A percentile compares a stretch with the other conserved stretches of the same genome.
phyloP scores from a whole-genome alignment of 2,888 invertebrate species.

The Drosophila prolongata region DNA sequence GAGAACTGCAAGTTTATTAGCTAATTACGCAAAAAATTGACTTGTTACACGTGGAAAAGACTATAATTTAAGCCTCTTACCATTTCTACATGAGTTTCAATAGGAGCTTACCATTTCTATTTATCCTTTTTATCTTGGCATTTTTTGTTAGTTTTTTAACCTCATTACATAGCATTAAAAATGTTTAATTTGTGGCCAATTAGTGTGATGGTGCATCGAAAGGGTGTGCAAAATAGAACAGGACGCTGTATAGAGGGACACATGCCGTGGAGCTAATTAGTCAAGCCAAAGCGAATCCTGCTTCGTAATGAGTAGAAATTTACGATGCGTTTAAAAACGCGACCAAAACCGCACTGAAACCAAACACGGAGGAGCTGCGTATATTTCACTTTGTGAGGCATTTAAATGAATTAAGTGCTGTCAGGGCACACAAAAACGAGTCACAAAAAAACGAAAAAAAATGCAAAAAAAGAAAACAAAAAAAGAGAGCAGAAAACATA shows the following conservation, averaged over 20 bases:
- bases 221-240: background rate
- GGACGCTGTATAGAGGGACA: constrained; percentile 20
- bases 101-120: background rate
- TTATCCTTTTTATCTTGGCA: background rate
- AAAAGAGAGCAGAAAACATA: constrained; percentile 28
- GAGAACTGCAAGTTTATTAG: background rate
- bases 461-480: background rate
- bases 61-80: background rate
- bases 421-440: constrained; percentile 15
- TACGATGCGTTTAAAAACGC: constrained; percentile 44
- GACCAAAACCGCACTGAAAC: constrained; percentile 35
- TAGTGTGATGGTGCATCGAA: constrained; percentile 5
- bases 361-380: constrained; percentile 12
- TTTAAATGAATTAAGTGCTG: constrained; percentile 64
- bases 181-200: constrained; percentile 20
- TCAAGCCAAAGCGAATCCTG: constrained; percentile 8
- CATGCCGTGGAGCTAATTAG: constrained; percentile 29
- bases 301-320: constrained; percentile 48
- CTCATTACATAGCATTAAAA: constrained; percentile 7
- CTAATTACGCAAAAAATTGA: background rate
- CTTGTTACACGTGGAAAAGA: background rate
- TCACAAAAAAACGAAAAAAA: background rate
- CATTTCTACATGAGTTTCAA: background rate
- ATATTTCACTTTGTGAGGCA: constrained; percentile 46
- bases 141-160: constrained; percentile 4